A percentile compares a stretch with the other conserved stretches of the same genome.
phyloP scores from a whole-genome alignment of 2,113 vertebrate species.

The Thalassarche chlororhynchos region DNA sequence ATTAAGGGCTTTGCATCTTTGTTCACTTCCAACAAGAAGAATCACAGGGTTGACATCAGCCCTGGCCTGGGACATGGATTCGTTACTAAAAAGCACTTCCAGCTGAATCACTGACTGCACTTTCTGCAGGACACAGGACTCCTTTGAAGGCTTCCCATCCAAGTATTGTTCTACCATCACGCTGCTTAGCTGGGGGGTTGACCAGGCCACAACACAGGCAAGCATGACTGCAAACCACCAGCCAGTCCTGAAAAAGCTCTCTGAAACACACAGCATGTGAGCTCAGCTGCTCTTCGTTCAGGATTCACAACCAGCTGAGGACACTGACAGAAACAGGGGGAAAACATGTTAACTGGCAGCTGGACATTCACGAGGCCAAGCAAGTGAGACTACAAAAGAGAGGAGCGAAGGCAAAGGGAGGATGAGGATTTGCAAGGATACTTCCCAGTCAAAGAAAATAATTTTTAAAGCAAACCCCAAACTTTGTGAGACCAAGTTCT shows the following conservation, averaged over 20 bases:
- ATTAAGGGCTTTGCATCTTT: not conserved
- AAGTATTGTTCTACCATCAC: not conserved
- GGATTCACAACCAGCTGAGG: conserved; percentile 24
- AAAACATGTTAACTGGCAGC: not conserved
- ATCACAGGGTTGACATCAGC: not conserved
- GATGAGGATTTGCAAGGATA: not conserved
- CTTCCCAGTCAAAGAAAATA: not conserved
- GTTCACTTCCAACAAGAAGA: not conserved
- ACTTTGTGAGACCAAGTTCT: not conserved
- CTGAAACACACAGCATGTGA: not conserved
- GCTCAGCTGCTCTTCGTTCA: not conserved
- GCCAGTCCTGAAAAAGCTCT: not conserved
- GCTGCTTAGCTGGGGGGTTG: not conserved
- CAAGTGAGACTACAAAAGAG: not conserved
- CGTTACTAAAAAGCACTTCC: not conserved
- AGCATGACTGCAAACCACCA: not conserved
- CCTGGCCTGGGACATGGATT: not conserved
- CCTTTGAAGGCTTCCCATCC: not conserved
- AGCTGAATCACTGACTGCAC: not conserved
- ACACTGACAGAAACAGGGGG: not conserved
- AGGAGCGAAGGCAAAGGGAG: not conserved
- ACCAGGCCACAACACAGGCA: not conserved
- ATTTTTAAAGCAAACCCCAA: not conserved
- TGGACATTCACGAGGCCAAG: not conserved
- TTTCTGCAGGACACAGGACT: not conserved